Evolutionary conservation across 1,140 invertebrate genomes (phyloP).

Genomic region (Aradophagus sp.): DNA sequence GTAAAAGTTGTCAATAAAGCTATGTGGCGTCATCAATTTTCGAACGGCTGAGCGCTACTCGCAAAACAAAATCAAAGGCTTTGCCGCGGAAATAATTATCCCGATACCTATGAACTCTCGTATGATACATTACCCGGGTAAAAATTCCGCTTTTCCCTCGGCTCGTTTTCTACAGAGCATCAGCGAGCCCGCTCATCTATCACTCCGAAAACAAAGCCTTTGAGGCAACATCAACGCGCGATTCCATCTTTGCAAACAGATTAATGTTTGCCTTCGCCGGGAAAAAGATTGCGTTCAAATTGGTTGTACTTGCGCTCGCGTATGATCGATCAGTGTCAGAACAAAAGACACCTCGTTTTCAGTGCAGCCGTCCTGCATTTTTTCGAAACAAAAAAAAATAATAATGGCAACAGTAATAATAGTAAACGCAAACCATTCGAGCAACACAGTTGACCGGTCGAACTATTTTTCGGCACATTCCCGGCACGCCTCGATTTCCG

Average conservation of each 20-base stretch:
- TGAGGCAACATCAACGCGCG: slow-evolving; percentile 54
- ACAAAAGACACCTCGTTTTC: slow-evolving; percentile 40
- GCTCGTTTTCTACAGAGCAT: slow-evolving; percentile 30
- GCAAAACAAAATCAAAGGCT: slow-evolving; percentile 37
- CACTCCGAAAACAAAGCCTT: slow-evolving; percentile 53
- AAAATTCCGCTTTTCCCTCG: slow-evolving; percentile 35
- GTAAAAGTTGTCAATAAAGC: slow-evolving; percentile 32
- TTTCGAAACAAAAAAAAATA: too few species aligned
- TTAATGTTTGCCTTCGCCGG: slow-evolving; percentile 48
- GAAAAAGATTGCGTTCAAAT: slow-evolving; percentile 52
- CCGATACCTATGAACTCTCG: slow-evolving; percentile 22
- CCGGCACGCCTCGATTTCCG: too few species aligned
- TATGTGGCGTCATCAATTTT: slow-evolving; percentile 31
- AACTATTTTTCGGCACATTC: slow-evolving; percentile 7
- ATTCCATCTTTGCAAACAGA: slow-evolving; percentile 56
- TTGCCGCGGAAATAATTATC: slow-evolving; percentile 46
- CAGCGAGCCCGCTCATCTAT: slow-evolving; percentile 51
- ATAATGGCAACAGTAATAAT: too few species aligned
- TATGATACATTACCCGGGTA: slow-evolving; percentile 45
- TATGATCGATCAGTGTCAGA: slow-evolving; percentile 49
- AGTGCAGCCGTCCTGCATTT: background rate
- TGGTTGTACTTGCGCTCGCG: slow-evolving; percentile 38
- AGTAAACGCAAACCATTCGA: too few species aligned
- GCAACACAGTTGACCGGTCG: background rate
- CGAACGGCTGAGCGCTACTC: slow-evolving; percentile 6